phyloP scores from a whole-genome alignment of 2,888 invertebrate genomes.

The Eristalis intricaria region DNA sequence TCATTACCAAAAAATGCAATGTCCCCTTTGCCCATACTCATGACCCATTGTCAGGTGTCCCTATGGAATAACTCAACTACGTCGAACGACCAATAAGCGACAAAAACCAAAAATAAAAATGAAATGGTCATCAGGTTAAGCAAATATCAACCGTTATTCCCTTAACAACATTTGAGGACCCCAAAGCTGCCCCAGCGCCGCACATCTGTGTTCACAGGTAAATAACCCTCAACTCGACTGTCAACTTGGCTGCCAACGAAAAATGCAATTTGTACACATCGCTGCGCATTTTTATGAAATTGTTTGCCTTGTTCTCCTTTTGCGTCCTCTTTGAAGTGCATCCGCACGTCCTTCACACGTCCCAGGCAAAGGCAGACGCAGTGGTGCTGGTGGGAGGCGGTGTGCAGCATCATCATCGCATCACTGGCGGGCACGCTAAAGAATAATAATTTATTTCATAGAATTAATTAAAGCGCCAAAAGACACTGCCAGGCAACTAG shows the following conservation, averaged over 20 bases:
- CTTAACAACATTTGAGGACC: background rate
- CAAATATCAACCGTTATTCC: background rate
- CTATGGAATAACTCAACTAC: background rate
- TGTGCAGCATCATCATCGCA: background rate
- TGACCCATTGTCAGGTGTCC: background rate
- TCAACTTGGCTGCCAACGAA: constrained; percentile 46
- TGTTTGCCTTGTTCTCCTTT: background rate
- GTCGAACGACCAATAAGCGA: background rate
- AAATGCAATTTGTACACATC: constrained; percentile 65
- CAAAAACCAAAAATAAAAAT: background rate
- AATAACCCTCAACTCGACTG: constrained; percentile 45
- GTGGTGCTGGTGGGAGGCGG: background rate
- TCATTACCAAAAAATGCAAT: background rate
- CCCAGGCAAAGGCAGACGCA: background rate
- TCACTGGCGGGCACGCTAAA: constrained; percentile 36
- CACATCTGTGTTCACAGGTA: background rate
- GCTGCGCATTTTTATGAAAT: constrained; percentile 9
- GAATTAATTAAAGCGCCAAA: constrained; percentile 63
- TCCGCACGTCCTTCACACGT: background rate
- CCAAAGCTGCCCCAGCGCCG: background rate
- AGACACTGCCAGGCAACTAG: constrained; percentile 2
- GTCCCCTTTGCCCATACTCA: background rate
- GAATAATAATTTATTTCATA: constrained; percentile 68
- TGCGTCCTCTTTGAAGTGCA: background rate
- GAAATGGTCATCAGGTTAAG: background rate